Base-by-base conservation (phyloP, 92 coral and sea anemone genomes). In the Galaxea fascicularis region DNA sequence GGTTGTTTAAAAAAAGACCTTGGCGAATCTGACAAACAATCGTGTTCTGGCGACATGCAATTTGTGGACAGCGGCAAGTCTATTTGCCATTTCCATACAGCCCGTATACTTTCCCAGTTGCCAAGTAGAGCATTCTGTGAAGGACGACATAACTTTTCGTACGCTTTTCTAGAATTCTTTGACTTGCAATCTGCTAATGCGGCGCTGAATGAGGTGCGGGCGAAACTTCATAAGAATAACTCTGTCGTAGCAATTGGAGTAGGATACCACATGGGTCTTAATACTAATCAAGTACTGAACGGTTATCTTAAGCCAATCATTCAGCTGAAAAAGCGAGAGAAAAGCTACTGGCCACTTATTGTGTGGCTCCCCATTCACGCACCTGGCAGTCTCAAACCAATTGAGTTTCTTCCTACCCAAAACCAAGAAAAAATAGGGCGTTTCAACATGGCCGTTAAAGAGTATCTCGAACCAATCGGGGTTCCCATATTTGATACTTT, bases 331-430 rank as follows among this genome's bases (percentile, higher is more conserved):
- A 24, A 82, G 7, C 86, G 68, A 45, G 65, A 67, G 1, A 71
- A 15, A 21, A 71, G 79, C 52, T 58, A 77, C 59, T 93, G 96
- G 96, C 96, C 94, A 28, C 77, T 78, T 22, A 35, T 93, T 26
- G 77, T 88, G 27, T 90, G 96, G 96, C 87, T 88, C 16, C 85
- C 94, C 8, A 65, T 85, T 25, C 96, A 93, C 75, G 90, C 96
- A 29, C 91, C 76, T 18, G 96, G 96, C 3, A 87, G 75, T 54
- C 87, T 93, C 3, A 93, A 93, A 70, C 96, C 96, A 18, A 31
- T 78, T 52, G 78, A 81, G 16, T 93, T 39, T 35, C 86, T 73
- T 8, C 59, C 7, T 4, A 24, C 59, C 17, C 96, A 93, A 73
- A 86, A 83, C 45, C 88, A 85, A 21, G 45, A 71, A 4, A 81